phyloP scores from a whole-genome alignment of 2,888 invertebrate species.

The Mythimna impura region DNA sequence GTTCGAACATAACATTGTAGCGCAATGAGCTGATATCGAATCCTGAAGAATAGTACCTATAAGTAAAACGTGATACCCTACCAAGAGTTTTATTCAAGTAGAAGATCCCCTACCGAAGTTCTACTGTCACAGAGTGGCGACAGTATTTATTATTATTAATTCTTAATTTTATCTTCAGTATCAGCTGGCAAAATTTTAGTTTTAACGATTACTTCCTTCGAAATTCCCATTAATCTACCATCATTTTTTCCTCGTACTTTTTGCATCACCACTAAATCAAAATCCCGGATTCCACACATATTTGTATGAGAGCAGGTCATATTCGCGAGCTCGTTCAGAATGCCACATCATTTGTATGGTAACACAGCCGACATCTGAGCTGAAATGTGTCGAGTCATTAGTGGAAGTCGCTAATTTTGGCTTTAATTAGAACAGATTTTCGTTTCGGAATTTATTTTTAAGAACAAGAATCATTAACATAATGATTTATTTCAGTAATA shows the following conservation, averaged over 20 bases:
- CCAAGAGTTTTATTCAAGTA: too few species aligned
- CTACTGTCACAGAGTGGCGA: too few species aligned
- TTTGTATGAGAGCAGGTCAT: slow-evolving; percentile 66
- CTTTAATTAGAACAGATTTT: slow-evolving; percentile 51
- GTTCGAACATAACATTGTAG: too few species aligned
- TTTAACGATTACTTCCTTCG: neutral
- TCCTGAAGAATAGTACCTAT: too few species aligned
- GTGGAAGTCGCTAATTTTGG: slow-evolving; percentile 47
- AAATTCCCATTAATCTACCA: slow-evolving; percentile 17
- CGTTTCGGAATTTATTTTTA: slow-evolving; percentile 7
- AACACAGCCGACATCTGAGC: slow-evolving; percentile 44
- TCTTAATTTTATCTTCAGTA: too few species aligned
- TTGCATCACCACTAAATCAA: slow-evolving; percentile 77
- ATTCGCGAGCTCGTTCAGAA: slow-evolving; percentile 77
- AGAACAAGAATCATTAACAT: neutral
- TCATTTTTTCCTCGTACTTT: slow-evolving; percentile 21
- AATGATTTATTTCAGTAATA: neutral
- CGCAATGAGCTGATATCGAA: too few species aligned
- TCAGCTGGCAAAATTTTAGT: too few species aligned
- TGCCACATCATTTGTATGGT: slow-evolving; percentile 80
- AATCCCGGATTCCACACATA: slow-evolving; percentile 73
- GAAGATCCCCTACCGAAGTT: too few species aligned
- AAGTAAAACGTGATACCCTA: too few species aligned
- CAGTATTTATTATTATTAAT: too few species aligned
- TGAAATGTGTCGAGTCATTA: slow-evolving; percentile 54